Evolutionary conservation across 1,140 invertebrate genomes (phyloP), one percentile per base, ranked within the genome.

Genomic region (Aricia agestis): DNA sequence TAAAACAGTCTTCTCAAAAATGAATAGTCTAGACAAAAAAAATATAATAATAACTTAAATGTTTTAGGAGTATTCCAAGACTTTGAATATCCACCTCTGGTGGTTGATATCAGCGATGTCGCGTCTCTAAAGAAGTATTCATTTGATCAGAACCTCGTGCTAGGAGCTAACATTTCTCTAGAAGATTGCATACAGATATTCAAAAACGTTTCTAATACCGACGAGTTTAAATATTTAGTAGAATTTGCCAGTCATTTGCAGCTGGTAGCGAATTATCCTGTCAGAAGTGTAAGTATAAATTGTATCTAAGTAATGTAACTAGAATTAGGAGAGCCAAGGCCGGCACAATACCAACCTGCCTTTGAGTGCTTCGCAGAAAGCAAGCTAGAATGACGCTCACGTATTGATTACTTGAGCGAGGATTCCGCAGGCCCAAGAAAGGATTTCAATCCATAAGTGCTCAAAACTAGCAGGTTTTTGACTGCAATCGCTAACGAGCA

Each of bases 101-200:
- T 95, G 69, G 94, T 97, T 66, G 96, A 97, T 78, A 86, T 97
- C 15, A 95, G 94, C 69, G 92, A 92, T 36, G 92, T 97, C 3
- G 71, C 86, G 18, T 94, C 95, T 57, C 78, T 97, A 15, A 94
- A 93, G 77, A 80, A 84, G 0, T 86, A 93, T 61, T 81, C 83
- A 70, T 92, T 94, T 31, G 87, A 92, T 58, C 79, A 92, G 58
- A 88, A 87, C 17, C 72, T 96, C 25, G 86, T 90, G 2, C 78
- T 96, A 1, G 96, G 96, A 0, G 95, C 90, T 1, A 95, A 95
- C 77, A 79, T 95, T 1, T 92, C 93, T 1, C 84, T 97, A 2
- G 94, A 94, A 1, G 92, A 94, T 57, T 91, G 94, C 15, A 95
- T 95, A 84, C 82, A 93, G 1, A 84, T 94, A 36, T 95, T 96